These are phyloP conservation scores for Pipistrellus pipistrellus DNA, from an alignment of 2,797 vertebrate genomes.

Conservation along the genomic window DNA sequence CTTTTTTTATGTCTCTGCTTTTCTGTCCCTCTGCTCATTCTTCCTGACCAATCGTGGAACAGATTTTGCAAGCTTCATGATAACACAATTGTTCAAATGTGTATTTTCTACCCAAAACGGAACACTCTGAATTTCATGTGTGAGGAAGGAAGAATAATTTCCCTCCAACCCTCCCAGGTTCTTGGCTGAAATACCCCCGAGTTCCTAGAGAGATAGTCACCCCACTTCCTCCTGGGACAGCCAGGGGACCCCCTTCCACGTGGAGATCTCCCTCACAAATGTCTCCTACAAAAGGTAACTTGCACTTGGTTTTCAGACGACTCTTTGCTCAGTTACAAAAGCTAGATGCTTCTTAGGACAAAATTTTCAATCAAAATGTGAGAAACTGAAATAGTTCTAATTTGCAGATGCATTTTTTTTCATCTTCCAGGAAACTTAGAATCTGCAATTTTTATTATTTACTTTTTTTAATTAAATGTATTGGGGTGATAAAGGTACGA, in stretches of 20 bases:
- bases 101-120: not conserved
- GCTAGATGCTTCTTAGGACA: not conserved
- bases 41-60: not conserved
- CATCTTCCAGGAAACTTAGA: conserved; percentile 5
- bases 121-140: not conserved
- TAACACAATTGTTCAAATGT: not conserved
- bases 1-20: not conserved
- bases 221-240: not conserved
- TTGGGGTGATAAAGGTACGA: not conserved
- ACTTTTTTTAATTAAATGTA: not conserved
- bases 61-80: not conserved
- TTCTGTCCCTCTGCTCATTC: rapidly evolving
- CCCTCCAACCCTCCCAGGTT: not conserved
- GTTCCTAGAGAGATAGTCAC: not conserved
- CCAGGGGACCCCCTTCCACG: not conserved
- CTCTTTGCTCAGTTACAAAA: not conserved
- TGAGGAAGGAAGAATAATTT: not conserved
- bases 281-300: not conserved
- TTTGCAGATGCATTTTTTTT: not conserved
- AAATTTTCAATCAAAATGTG: not conserved
- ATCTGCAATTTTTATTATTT: not conserved
- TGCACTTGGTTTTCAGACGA: not conserved
- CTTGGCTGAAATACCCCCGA: not conserved
- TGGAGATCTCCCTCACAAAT: not conserved
- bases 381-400: not conserved